phyloP scores from a whole-genome alignment of 2,113 vertebrate genomes.

The Vulpes vulpes region DNA sequence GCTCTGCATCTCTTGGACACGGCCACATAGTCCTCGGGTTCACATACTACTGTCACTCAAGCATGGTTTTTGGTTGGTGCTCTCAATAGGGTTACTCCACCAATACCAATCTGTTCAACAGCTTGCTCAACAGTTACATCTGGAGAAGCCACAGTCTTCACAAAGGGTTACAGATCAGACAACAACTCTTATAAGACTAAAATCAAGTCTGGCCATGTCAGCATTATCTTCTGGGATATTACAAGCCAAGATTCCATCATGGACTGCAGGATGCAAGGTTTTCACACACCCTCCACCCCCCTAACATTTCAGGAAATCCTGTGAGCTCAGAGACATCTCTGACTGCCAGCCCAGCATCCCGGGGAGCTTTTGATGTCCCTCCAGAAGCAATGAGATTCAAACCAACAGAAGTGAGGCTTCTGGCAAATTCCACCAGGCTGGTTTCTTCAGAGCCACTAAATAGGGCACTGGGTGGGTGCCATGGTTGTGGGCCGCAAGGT shows the following conservation, averaged over 20 bases:
- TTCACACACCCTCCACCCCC: slow-evolving; percentile 93
- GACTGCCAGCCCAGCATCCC: slow-evolving; percentile 93
- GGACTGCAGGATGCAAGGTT: slow-evolving; percentile 97
- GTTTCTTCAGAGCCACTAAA: slow-evolving; percentile 97
- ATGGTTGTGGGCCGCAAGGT: too few species aligned
- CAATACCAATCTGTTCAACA: slow-evolving; percentile 98
- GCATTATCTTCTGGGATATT: slow-evolving; percentile 91
- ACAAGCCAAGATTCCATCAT: slow-evolving; percentile 97
- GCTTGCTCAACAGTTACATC: slow-evolving; percentile 93
- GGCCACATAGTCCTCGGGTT: slow-evolving; percentile 92
- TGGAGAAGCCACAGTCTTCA: slow-evolving; percentile 94
- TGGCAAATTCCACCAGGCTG: slow-evolving; percentile 94
- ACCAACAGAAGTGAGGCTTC: slow-evolving; percentile 88
- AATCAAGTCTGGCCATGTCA: slow-evolving; percentile 96
- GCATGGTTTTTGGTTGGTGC: slow-evolving; percentile 97
- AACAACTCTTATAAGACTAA: slow-evolving; percentile 95
- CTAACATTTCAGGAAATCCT: slow-evolving; percentile 98
- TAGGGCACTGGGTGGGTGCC: slow-evolving; percentile 85
- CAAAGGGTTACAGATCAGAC: slow-evolving; percentile 98
- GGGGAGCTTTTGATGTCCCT: slow-evolving; percentile 94
- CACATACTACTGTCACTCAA: slow-evolving; percentile 96
- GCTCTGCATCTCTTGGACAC: slow-evolving; percentile 92
- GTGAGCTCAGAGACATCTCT: slow-evolving; percentile 98
- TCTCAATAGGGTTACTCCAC: slow-evolving; percentile 96
- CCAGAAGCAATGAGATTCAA: slow-evolving; percentile 96